Conservation (phyloP, 2,888 invertebrate species). For the Metalampra italica region DNA sequence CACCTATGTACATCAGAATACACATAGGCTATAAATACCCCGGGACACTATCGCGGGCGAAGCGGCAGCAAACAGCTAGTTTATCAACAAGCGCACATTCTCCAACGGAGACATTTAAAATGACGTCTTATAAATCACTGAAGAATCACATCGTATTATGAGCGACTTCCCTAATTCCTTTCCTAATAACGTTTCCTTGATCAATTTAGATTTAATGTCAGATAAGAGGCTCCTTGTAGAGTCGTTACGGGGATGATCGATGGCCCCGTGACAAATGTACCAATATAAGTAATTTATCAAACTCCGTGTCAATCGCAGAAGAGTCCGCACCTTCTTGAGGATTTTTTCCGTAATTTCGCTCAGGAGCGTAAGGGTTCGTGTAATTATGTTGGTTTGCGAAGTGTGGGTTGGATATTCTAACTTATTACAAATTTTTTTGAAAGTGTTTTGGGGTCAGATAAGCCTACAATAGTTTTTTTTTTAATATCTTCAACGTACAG, state of each 20-base stretch:
- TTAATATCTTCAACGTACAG: too few species aligned
- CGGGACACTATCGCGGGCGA: too few species aligned
- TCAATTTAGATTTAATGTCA: constrained; percentile 15
- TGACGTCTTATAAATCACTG: not conserved
- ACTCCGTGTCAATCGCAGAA: constrained; percentile 39
- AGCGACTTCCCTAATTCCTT: not conserved
- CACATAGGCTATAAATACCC: too few species aligned
- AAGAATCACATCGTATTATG: not conserved
- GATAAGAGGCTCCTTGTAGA: constrained; percentile 13
- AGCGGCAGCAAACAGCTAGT: too few species aligned
- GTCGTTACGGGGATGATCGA: constrained; percentile 22
- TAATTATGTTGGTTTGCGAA: not conserved
- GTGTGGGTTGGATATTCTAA: too few species aligned
- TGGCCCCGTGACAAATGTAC: constrained; percentile 25
- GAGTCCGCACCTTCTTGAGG: constrained; percentile 23
- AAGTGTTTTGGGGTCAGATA: too few species aligned
- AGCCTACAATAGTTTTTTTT: too few species aligned
- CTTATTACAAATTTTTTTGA: too few species aligned
- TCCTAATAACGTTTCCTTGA: constrained; percentile 2
- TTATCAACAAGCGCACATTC: too few species aligned
- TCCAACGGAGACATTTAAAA: not conserved
- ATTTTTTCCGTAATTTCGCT: constrained; percentile 14
- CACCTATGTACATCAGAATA: too few species aligned
- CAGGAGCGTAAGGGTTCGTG: not conserved
- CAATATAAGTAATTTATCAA: constrained; percentile 64